A percentile compares a stretch with the other conserved stretches of the same genome.
phyloP scores from a whole-genome alignment of 2,113 vertebrate genomes.

The Tachycineta bicolor region DNA sequence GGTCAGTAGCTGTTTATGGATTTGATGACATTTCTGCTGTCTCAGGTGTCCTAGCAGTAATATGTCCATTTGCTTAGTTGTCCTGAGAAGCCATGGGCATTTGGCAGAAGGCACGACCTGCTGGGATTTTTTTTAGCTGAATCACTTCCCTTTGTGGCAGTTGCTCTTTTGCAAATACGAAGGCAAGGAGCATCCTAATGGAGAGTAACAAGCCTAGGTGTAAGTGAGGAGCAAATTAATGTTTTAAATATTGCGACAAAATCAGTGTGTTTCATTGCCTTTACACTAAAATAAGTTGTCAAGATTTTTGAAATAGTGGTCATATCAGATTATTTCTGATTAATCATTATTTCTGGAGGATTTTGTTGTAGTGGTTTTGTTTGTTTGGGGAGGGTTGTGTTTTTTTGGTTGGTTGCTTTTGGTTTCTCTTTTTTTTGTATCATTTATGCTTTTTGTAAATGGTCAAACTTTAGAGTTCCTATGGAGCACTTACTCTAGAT shows the following conservation, averaged over 20 bases:
- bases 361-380: background rate
- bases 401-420: background rate
- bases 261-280: background rate
- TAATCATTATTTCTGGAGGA: background rate
- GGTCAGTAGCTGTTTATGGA: conserved; percentile 14
- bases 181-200: background rate
- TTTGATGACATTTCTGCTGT: conserved; percentile 31
- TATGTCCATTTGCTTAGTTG: conserved; percentile 16
- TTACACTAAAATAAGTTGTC: background rate
- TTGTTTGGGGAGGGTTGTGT: accelerated
- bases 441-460: background rate
- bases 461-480: background rate
- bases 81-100: background rate
- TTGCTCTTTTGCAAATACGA: background rate
- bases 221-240: background rate
- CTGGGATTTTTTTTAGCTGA: background rate
- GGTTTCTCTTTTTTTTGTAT: background rate
- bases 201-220: background rate
- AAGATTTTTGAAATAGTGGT: background rate
- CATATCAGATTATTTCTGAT: background rate
- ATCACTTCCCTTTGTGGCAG: background rate
- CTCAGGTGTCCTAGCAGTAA: conserved; percentile 27
- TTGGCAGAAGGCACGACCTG: background rate
- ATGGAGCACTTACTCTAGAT: background rate
- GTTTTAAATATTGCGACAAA: background rate